These are phyloP conservation scores for Trochalopteron elliotii DNA, from an alignment of 2,113 vertebrate genomes.

Conservation along the genomic window DNA sequence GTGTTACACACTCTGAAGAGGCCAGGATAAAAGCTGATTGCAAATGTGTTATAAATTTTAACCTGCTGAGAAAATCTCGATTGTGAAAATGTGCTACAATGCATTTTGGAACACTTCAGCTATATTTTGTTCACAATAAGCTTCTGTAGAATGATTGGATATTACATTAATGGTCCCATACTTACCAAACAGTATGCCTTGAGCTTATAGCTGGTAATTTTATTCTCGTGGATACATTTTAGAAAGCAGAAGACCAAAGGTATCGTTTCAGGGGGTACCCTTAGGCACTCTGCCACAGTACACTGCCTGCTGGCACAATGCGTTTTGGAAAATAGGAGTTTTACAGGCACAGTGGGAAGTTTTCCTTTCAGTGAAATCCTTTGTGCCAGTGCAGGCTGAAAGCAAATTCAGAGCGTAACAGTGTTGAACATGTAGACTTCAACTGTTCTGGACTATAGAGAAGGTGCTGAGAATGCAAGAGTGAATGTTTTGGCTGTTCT, in stretches of 20 bases:
- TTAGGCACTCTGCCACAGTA: not conserved
- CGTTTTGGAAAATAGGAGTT: not conserved
- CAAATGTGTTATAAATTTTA: not conserved
- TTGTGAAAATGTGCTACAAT: not conserved
- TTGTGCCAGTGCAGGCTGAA: not conserved
- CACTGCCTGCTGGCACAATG: not conserved
- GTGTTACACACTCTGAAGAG: not conserved
- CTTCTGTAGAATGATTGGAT: not conserved
- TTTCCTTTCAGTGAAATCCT: not conserved
- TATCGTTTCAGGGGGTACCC: not conserved
- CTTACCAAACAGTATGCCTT: not conserved
- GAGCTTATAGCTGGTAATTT: not conserved
- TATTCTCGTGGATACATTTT: not conserved
- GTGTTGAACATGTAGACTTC: not conserved
- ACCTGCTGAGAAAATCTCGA: not conserved
- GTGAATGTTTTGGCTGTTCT: not conserved
- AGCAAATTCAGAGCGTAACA: not conserved
- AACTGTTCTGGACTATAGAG: not conserved
- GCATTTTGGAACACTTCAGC: not conserved
- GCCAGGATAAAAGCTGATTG: not conserved
- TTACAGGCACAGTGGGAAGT: fast-evolving
- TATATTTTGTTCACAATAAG: not conserved
- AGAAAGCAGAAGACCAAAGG: not conserved
- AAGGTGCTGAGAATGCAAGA: not conserved
- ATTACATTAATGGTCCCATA: not conserved